Percentiles rank a stretch among this genome's conserved stretches.
Evolutionary conservation across 2,113 vertebrate species (phyloP).

Genomic region (Tetrax tetrax): DNA sequence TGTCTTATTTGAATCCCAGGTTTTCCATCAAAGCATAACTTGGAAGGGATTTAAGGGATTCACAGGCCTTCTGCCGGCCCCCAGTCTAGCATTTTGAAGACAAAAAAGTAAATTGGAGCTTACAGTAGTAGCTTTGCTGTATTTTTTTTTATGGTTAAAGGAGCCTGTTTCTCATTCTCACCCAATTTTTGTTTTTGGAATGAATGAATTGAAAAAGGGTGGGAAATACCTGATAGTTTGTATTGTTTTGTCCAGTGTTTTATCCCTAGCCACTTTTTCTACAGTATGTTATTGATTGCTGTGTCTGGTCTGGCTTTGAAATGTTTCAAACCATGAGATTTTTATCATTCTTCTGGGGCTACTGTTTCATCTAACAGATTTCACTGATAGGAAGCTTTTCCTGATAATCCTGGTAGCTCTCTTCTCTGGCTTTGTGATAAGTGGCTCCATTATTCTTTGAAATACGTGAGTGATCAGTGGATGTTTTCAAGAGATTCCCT

Average conservation of each 20-base stretch:
- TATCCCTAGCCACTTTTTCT: neutral
- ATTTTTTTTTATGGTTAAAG: neutral
- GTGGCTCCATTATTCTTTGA: slow-evolving; percentile 6
- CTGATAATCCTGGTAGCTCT: neutral
- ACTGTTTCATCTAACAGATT: neutral
- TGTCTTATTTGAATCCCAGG: neutral
- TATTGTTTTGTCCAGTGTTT: neutral
- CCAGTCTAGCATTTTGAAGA: neutral
- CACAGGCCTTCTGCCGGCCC: neutral
- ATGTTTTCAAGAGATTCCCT: neutral
- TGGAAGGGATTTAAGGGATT: neutral
- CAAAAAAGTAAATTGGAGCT: neutral
- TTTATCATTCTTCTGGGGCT: neutral
- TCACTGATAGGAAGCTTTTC: neutral
- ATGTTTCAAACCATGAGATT: neutral
- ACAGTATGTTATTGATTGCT: neutral
- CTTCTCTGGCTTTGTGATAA: neutral
- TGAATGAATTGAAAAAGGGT: neutral
- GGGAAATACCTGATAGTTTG: neutral
- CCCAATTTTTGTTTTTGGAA: neutral
- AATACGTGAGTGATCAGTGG: neutral
- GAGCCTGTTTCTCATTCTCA: neutral
- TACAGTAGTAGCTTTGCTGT: neutral
- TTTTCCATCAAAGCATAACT: neutral
- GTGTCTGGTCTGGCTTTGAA: neutral